Percentiles rank a stretch among this genome's conserved stretches.
Conservation (phyloP, 2,888 invertebrate genomes). For the Nymphalis urticae region DNA sequence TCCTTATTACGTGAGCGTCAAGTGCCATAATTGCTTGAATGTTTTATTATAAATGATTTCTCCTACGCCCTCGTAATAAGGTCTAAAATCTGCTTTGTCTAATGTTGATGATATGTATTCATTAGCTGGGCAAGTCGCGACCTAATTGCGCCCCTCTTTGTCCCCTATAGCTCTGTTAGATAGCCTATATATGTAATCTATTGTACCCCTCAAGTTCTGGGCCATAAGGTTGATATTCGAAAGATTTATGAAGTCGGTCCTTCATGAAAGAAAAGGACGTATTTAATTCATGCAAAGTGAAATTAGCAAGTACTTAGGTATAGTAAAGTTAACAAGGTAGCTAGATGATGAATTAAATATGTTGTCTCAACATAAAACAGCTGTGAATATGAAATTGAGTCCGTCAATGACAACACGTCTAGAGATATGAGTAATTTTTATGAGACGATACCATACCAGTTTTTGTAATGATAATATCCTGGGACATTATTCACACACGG, state of each 20-base stretch:
- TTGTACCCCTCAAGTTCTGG: not conserved
- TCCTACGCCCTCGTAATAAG: constrained; percentile 15
- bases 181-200: constrained; percentile 3
- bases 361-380: constrained; percentile 14
- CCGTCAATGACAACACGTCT: not conserved
- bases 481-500: too few species aligned
- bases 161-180: constrained; percentile 8
- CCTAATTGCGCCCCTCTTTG: constrained; percentile 25
- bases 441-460: not conserved
- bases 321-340: constrained; percentile 12
- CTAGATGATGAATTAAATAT: constrained; percentile 27
- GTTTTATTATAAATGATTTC: constrained; percentile 10
- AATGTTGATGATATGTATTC: constrained; percentile 32
- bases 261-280: not conserved
- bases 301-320: constrained; percentile 18
- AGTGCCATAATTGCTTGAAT: constrained; percentile 19
- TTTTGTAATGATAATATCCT: too few species aligned
- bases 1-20: constrained; percentile 15
- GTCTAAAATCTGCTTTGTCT: constrained; percentile 20
- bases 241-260: not conserved
- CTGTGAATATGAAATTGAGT: constrained; percentile 25
- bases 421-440: too few species aligned
- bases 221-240: constrained; percentile 7
- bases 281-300: constrained; percentile 5
- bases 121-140: constrained; percentile 30